Evolutionary conservation across 2,888 invertebrate species (phyloP), one percentile per base, ranked within the genome.

Genomic region (Melinaea menophilus): DNA sequence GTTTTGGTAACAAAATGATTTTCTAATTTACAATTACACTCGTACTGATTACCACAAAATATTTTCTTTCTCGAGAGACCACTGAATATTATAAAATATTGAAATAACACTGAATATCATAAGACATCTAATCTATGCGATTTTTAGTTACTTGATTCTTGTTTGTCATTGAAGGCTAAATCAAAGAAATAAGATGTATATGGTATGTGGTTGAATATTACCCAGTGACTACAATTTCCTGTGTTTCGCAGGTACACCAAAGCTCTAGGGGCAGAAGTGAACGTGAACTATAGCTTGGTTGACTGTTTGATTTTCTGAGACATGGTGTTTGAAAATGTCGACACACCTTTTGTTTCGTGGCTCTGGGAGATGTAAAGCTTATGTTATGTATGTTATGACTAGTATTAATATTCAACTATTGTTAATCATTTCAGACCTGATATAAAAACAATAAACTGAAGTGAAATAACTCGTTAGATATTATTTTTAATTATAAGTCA

Each of bases 201-300:
- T n/a, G n/a, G n/a, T n/a, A n/a, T n/a, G n/a, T 51, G 22, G 51
- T 9, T 22, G 31, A 9, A 51, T 31, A 51, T 31, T 51, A 22
- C 51, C 11, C 22, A 51, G 11, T 51, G 31, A 51, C 51, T 51
- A 31, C 51, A 22, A 7, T 51, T 51, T 13, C n/a, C 48, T 51
- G 22, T 22, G 22, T 51, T 51, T 51, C 7, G 51, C 48, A n/a
- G 48, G 22, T 13, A 48, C 48, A 13, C 48, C n/a, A 48, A 48
- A 48, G 48, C 48, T 48, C 48, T 35, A 35, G 33, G 9, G 47
- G 51, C 59, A 34, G 45, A 31, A 59, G 46, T 33, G 46, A 55
- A 60, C 64, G 51, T 63, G 64, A 65, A 65, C 65, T 65, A 68
- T 66, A 62, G 66, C 61, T 66, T 59, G 62, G 63, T 63, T 66